phyloP scores from a whole-genome alignment of 2,797 vertebrate genomes.

The Glossophaga mutica region DNA sequence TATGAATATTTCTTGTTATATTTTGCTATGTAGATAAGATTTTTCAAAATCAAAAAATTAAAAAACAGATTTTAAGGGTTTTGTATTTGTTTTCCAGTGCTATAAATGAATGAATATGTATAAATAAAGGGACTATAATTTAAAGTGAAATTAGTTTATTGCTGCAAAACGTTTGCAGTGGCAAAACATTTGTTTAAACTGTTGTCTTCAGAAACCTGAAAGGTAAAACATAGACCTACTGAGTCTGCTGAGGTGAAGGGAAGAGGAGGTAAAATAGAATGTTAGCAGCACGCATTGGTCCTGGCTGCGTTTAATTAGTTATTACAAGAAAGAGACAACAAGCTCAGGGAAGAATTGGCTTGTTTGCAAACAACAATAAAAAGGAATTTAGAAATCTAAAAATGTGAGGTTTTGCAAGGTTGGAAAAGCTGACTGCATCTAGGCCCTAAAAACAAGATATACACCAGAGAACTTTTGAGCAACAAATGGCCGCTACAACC shows the following conservation, averaged over 20 bases:
- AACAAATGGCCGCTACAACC: background rate
- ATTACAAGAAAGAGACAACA: background rate
- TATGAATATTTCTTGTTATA: background rate
- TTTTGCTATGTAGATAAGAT: background rate
- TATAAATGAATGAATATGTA: background rate
- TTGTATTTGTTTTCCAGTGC: background rate
- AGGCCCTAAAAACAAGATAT: background rate
- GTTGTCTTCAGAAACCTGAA: background rate
- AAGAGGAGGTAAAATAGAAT: background rate
- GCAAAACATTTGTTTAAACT: background rate
- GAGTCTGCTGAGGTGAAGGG: background rate
- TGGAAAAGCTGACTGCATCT: background rate
- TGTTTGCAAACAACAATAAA: background rate
- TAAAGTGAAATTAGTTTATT: background rate
- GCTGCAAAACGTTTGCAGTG: background rate
- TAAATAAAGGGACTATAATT: background rate
- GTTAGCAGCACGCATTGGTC: background rate
- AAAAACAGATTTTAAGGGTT: background rate
- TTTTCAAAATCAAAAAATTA: background rate
- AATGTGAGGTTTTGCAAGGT: background rate
- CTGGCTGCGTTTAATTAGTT: background rate
- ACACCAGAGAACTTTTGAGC: background rate
- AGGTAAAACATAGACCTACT: background rate
- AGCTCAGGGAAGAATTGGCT: background rate
- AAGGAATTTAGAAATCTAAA: background rate